Percentiles rank a stretch among this genome's conserved stretches.
Conservation (phyloP, 2,888 invertebrate genomes). For the Liopterus haemorrhoidalis region DNA sequence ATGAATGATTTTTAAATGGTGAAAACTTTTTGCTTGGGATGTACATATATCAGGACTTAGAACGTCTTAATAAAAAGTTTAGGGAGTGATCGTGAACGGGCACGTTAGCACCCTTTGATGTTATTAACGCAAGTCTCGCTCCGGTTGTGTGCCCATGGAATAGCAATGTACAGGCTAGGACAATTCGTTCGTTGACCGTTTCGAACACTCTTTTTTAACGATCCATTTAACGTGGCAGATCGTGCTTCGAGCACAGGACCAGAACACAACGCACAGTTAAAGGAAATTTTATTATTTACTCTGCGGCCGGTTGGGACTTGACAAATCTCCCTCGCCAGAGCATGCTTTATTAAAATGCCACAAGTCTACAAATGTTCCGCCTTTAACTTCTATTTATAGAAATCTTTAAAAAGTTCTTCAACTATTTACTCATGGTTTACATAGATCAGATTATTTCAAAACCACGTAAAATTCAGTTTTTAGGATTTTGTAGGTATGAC, state of each 20-base stretch:
- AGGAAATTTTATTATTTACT: conserved; percentile 1
- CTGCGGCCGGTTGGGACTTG: background rate
- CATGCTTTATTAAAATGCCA: too few species aligned
- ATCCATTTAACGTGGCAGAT: conserved; percentile 16
- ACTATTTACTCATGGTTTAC: too few species aligned
- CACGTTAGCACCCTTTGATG: background rate
- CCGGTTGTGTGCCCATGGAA: conserved; percentile 13
- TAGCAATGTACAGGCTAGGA: conserved; percentile 13
- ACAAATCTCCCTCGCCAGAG: background rate
- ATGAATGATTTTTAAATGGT: too few species aligned
- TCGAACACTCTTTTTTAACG: conserved; percentile 20
- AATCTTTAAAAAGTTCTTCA: too few species aligned
- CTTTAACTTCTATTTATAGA: too few species aligned
- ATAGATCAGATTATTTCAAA: too few species aligned
- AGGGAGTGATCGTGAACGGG: conserved; percentile 18
- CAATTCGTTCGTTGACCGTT: conserved; percentile 18
- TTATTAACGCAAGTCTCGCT: conserved; percentile 23
- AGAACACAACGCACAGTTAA: conserved; percentile 5
- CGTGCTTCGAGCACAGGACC: background rate
- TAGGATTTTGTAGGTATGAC: too few species aligned
- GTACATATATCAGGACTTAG: conserved; percentile 22
- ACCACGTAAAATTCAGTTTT: too few species aligned
- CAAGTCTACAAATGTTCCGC: too few species aligned
- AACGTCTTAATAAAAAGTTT: conserved; percentile 27
- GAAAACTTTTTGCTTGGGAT: background rate